Evolutionary conservation across 2,113 vertebrate genomes (phyloP).

Genomic region (Ictalurus furcatus): DNA sequence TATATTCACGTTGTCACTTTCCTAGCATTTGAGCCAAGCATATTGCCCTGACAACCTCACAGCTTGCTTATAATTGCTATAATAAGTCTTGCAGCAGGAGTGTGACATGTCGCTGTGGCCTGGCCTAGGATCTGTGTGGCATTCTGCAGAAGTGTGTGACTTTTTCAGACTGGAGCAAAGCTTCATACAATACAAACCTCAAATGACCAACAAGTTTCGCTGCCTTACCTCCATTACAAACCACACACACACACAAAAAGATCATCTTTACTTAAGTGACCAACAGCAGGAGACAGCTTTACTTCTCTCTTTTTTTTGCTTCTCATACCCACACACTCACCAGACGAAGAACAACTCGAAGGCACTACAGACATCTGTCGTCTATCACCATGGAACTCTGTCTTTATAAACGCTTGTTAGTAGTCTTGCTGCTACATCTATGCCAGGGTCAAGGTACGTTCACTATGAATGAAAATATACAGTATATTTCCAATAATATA

Average conservation of each 20-base stretch:
- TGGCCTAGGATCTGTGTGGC: slow-evolving; percentile 57
- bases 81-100: slow-evolving; percentile 61
- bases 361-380: slow-evolving; percentile 36
- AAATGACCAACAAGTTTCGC: background rate
- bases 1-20: background rate
- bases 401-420: slow-evolving; percentile 63
- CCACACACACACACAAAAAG: background rate
- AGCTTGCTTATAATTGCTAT: slow-evolving; percentile 69
- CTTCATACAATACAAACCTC: background rate
- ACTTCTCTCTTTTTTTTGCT: background rate
- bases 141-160: slow-evolving; percentile 63
- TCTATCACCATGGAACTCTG: slow-evolving; percentile 64
- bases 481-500: background rate
- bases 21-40: background rate
- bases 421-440: slow-evolving; percentile 62
- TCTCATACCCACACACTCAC: background rate
- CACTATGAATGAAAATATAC: slow-evolving; percentile 4
- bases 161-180: slow-evolving; percentile 50
- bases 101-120: slow-evolving; percentile 68
- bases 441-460: slow-evolving; percentile 67
- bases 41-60: slow-evolving; percentile 59
- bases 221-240: background rate
- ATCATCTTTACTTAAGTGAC: slow-evolving; percentile 1
- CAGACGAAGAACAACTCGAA: slow-evolving; percentile 22
- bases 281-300: slow-evolving; percentile 22